Conservation (phyloP, 2,113 vertebrate genomes). For the Crypturellus undulatus region DNA sequence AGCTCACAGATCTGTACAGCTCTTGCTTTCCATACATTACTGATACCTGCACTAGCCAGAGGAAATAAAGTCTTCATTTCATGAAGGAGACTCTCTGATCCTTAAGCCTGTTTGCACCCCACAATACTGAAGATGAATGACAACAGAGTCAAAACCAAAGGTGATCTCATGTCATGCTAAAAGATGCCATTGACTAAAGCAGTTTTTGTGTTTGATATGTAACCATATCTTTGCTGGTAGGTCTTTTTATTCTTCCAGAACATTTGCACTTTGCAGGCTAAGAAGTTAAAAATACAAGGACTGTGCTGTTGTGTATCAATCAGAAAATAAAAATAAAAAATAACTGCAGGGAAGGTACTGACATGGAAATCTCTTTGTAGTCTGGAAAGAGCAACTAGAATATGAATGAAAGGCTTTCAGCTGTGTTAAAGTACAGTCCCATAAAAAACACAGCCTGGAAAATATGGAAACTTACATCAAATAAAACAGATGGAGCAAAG, state of each 20-base stretch:
- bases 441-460: background rate
- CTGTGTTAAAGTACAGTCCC: background rate
- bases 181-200: too few species aligned
- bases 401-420: background rate
- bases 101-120: background rate
- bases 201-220: too few species aligned
- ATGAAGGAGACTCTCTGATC: background rate
- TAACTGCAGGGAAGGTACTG: background rate
- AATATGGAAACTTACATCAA: background rate
- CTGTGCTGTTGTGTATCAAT: background rate
- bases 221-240: background rate
- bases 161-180: too few species aligned
- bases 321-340: background rate
- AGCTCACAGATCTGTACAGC: background rate
- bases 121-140: background rate
- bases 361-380: background rate
- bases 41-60: background rate
- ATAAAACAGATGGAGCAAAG: constrained; percentile 10
- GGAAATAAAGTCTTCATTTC: fast-evolving
- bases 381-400: background rate
- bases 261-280: background rate
- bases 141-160: too few species aligned
- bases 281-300: background rate
- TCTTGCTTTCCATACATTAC: background rate
- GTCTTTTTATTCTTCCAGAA: background rate